Evolutionary conservation across 2,113 vertebrate species (phyloP), one percentile per base, ranked within the genome.

Genomic region (Ciconia boyciana): DNA sequence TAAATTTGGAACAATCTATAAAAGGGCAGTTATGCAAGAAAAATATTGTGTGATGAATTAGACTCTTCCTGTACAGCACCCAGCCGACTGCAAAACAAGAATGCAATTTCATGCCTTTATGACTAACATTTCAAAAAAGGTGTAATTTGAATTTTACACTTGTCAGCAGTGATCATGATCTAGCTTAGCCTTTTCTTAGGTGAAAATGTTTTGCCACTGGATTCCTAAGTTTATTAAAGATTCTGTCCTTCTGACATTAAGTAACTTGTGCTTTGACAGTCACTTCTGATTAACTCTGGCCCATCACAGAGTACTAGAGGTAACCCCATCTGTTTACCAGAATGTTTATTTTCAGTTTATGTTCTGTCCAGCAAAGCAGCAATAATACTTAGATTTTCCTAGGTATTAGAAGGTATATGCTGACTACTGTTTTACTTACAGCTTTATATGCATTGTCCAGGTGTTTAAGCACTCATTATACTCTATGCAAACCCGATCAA

Each of bases 101-200:
- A 82, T 87, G 46, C 66, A 92, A 94, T 95, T 96, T 96, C 90
- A 95, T 88, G 92, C 82, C 57, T 90, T 92, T 88, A 52, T 83
- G 91, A 94, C 31, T 92, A 95, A 65, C 55, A 64, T 95, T 91
- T 92, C 1, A 72, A 87, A 90, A 85, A 76, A 94, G 15, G 22
- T 69, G 39, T 48, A 90, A 83, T 94, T 94, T 88, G 55, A 93
- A 94, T 96, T 96, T 96, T 85, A 88, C 46, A 90, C 68, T 89
- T 94, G 79, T 89, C 90, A 95, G 19, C 18, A 62, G n/a, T 70
- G 83, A 94, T 89, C 93, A 93, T 85, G 69, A 48, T 91, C 81
- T 89, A 78, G 29, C 66, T 70, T 91, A 86, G 64, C 49, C 64
- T 94, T 95, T 91, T 88, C 46, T 54, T 90, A 20, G 24, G 25